phyloP scores from a whole-genome alignment of 2,113 vertebrate genomes.

The Oryzias javanicus region DNA sequence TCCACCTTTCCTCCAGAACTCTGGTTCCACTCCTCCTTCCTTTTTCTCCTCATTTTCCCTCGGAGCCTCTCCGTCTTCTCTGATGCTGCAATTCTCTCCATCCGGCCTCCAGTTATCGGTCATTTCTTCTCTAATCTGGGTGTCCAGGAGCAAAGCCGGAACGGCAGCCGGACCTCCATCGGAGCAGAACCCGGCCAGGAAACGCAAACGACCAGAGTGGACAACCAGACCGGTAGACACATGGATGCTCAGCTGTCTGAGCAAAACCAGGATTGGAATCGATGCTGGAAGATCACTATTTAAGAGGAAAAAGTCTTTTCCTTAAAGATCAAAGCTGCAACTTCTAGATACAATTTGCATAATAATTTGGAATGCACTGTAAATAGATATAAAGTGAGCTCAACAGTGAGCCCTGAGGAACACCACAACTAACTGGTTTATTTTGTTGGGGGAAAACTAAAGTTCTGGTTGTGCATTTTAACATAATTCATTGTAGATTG shows the following conservation, averaged over 20 bases:
- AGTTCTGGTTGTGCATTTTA: no score
- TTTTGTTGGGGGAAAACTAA: no score
- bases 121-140: slow-evolving; percentile 29
- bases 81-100: not conserved
- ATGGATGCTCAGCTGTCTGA: slow-evolving; percentile 4
- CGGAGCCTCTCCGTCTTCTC: not conserved
- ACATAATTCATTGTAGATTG: no score
- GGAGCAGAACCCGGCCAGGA: not conserved
- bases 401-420: no score
- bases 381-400: no score
- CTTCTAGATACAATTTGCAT: no score
- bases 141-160: slow-evolving; percentile 20
- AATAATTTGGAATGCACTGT: no score
- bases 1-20: not conserved
- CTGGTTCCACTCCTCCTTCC: not conserved
- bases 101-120: slow-evolving; percentile 7
- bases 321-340: no score
- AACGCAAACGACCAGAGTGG: slow-evolving; percentile 9
- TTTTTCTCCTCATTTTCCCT: not conserved
- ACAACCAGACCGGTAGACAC: slow-evolving; percentile 2
- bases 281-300: not conserved
- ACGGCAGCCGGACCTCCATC: slow-evolving; percentile 24
- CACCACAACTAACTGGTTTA: no score
- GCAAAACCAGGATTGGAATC: not conserved
- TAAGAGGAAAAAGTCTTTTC: not conserved